Conservation (phyloP, 2,888 invertebrate species). For the Eristalis tenax region DNA sequence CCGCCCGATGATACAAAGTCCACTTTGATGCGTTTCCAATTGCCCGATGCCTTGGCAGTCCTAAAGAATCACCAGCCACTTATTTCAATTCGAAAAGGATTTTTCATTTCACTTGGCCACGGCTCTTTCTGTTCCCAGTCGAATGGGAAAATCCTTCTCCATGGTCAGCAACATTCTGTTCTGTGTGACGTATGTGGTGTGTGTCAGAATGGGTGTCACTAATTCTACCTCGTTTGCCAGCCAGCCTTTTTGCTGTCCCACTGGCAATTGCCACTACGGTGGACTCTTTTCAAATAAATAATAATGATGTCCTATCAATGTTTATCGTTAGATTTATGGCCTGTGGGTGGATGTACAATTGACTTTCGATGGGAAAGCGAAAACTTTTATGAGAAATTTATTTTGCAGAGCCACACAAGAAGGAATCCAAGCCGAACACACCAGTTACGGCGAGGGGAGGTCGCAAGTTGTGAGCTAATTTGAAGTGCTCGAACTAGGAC, state of each 20-base stretch:
- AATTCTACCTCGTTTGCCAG: conserved; percentile 15
- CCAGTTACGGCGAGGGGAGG: not conserved
- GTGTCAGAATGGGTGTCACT: conserved; percentile 25
- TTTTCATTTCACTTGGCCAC: conserved; percentile 42
- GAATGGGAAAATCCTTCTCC: not conserved
- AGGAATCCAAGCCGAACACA: not conserved
- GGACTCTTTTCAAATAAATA: conserved; percentile 62
- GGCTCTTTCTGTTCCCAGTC: conserved; percentile 1
- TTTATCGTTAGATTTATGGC: conserved; percentile 65
- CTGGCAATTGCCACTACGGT: conserved; percentile 27
- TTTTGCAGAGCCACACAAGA: conserved; percentile 11
- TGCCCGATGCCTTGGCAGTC: conserved; percentile 17
- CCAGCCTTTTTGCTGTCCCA: conserved; percentile 61
- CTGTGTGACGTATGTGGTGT: not conserved
- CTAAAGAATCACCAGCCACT: conserved; percentile 42
- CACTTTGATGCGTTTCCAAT: conserved; percentile 45
- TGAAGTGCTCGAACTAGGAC: conserved; percentile 15
- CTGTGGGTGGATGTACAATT: conserved; percentile 38
- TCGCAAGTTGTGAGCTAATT: conserved; percentile 50
- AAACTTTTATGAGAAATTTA: conserved; percentile 48
- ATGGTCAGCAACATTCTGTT: conserved; percentile 18
- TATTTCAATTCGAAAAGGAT: conserved; percentile 55
- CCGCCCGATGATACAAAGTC: conserved; percentile 49
- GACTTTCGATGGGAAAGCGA: conserved; percentile 5
- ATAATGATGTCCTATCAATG: conserved; percentile 70